These are phyloP conservation scores for Akabosia matsudoensis DNA, from an alignment of 1,140 invertebrate genomes.

Conservation along the genomic window DNA sequence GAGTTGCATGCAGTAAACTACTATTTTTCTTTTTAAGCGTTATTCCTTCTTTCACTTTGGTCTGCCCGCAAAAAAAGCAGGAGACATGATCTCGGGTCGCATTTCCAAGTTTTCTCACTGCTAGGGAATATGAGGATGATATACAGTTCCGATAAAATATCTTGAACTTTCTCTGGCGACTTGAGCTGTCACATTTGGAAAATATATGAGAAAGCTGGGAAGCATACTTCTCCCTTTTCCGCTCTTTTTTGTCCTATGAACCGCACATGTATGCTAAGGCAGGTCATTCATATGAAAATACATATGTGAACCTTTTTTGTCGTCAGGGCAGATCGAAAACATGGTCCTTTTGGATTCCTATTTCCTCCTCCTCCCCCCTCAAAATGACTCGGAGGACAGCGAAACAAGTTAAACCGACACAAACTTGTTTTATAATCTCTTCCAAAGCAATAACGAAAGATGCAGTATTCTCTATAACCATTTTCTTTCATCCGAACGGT, in stretches of 20 bases:
- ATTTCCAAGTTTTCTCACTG: neutral
- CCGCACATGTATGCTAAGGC: neutral
- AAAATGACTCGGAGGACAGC: neutral
- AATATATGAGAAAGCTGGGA: slow-evolving; percentile 21
- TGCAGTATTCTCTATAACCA: neutral
- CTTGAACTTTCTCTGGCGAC: slow-evolving; percentile 17
- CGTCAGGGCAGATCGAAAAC: neutral
- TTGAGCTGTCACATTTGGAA: slow-evolving; percentile 18
- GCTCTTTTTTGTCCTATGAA: neutral
- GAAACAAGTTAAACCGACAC: slow-evolving; percentile 1
- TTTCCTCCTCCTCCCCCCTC: neutral
- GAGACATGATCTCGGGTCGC: no score
- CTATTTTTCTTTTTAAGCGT: neutral
- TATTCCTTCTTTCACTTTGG: no score
- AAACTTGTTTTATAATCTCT: slow-evolving; percentile 13
- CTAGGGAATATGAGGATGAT: slow-evolving; percentile 1
- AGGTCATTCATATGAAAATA: neutral
- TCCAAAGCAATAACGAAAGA: neutral
- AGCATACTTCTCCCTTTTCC: neutral
- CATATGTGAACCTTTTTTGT: neutral
- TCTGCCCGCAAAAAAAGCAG: no score
- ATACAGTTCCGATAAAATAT: slow-evolving; percentile 16
- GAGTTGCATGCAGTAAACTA: neutral
- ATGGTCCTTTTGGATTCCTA: neutral
- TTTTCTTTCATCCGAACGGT: neutral